A percentile compares a stretch with the other conserved stretches of the same genome.
Evolutionary conservation across 1,140 invertebrate genomes (phyloP).

Genomic region (Samia ricini): DNA sequence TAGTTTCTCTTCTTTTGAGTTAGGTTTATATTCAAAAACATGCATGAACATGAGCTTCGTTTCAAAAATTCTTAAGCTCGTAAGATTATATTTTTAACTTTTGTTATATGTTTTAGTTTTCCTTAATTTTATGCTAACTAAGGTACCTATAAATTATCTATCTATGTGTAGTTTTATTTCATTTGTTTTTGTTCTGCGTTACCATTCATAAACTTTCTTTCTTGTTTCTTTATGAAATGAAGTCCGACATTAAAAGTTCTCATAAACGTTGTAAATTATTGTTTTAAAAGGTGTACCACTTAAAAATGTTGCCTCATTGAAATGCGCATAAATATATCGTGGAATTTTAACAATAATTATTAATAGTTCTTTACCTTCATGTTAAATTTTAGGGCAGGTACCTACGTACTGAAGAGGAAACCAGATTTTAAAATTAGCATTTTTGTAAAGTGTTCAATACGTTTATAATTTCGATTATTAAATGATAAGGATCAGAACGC

Average conservation of each 20-base stretch:
- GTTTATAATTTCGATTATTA: not conserved
- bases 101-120: too few relatives aligned
- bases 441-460: not conserved
- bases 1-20: too few relatives aligned
- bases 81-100: too few relatives aligned
- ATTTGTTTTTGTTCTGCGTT: too few relatives aligned
- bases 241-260: too few relatives aligned
- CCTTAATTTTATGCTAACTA: too few relatives aligned
- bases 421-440: not conserved
- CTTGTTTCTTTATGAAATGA: not conserved
- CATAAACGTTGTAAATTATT: not conserved
- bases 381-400: not conserved
- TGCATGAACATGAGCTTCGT: too few relatives aligned
- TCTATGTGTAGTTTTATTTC: too few relatives aligned
- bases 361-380: not conserved
- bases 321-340: not conserved
- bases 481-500: not conserved
- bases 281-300: not conserved
- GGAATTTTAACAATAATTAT: not conserved
- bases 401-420: not conserved
- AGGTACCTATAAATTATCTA: too few relatives aligned
- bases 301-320: not conserved
- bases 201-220: too few relatives aligned
- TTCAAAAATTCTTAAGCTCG: too few relatives aligned
- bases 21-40: too few relatives aligned